These are phyloP conservation scores for Elgaria multicarinata DNA, from an alignment of 2,113 vertebrate species.

Conservation along the genomic window DNA sequence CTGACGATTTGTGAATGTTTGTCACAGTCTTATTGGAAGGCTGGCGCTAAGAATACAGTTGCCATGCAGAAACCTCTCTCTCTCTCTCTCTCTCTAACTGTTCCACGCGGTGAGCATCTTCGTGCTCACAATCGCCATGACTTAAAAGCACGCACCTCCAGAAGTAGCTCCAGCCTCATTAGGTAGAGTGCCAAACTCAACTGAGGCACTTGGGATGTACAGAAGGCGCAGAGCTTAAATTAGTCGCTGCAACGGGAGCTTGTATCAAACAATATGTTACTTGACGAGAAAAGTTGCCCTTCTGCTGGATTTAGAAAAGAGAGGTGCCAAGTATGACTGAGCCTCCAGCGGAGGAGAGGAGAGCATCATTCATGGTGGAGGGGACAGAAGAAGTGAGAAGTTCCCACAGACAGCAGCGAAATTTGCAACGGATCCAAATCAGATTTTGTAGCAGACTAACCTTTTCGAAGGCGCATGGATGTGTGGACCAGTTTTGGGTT, in stretches of 20 bases:
- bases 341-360: accelerated
- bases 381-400: background rate
- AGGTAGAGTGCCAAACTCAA: constrained; percentile 65
- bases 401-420: no score
- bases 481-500: no score
- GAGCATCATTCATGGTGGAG: accelerated
- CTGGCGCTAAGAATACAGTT: background rate
- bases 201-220: constrained; percentile 59
- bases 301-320: background rate
- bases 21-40: background rate
- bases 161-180: constrained; percentile 65
- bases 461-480: no score
- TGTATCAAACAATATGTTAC: constrained; percentile 45
- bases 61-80: background rate
- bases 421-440: no score
- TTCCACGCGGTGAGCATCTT: background rate
- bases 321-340: accelerated
- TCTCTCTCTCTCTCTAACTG: background rate
- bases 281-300: background rate
- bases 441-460: no score
- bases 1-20: no score
- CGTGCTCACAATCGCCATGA: background rate
- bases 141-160: background rate
- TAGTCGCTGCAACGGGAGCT: constrained; percentile 47
- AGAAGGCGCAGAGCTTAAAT: constrained; percentile 62